Base-by-base conservation (phyloP, 2,797 vertebrate genomes). In the Clamator glandarius region DNA sequence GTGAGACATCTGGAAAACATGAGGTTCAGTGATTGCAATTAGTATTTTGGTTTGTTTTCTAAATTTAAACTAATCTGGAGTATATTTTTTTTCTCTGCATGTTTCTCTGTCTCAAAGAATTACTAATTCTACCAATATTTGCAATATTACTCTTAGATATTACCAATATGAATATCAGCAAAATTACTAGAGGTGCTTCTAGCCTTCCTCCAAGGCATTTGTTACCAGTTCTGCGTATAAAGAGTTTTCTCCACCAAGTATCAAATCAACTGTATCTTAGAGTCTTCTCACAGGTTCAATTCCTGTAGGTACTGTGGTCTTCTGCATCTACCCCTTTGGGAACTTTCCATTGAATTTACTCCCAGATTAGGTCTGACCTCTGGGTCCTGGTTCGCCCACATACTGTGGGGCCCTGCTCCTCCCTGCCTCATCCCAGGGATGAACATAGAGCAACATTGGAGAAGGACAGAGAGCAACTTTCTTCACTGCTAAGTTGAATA, bases 361-460 rank as follows among this genome's bases (percentile, higher is more conserved):
- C 26, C 29, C 25, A 25, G 29, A 20, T 33, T 58, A 57, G 3
- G 5, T 73, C 55, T 73, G 42, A 51, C 11, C 8, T 69, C 11
- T 14, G 52, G 14, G 3, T 33, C 26, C 48, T 51, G 26, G 12
- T 26, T 74, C 31, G 24, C 42, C 18, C 39, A 28, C 7, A 76
- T 36, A 2, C 8, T 17, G 6, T 6, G 3, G 14, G n/a, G 7
- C 25, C 12, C 13, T 46, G 18, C 15, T 58, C 21, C 46, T 58
- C 0, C 0, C 24, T 78, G 19, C 5, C 6, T 8, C 26, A 14
- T 18, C 12, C 23, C 33, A 61, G 26, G 2, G 2, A 44, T 28
- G 21, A 76, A 13, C 36, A 75, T 54, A 50, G 33, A 55, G 6
- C 23, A 48, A 52, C 0, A 5, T 6, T 36, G 6, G 31, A 52